Evolutionary conservation across 2,113 vertebrate genomes (phyloP).

Genomic region (Plotosus lineatus): DNA sequence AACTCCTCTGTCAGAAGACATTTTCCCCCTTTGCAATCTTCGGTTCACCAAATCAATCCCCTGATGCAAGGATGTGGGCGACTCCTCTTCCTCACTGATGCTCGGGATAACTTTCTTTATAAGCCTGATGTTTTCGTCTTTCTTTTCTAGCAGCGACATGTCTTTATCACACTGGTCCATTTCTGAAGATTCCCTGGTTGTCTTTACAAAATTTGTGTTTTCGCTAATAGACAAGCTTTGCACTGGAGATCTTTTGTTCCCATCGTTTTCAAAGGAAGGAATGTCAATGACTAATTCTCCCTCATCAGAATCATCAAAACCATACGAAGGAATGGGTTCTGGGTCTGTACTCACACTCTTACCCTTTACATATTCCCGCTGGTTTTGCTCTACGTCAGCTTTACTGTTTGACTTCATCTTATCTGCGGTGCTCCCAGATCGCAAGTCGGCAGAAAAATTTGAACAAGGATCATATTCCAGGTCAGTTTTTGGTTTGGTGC

Average conservation of each 20-base stretch:
- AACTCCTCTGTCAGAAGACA: not conserved
- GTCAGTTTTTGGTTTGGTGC: constrained; percentile 69
- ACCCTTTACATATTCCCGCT: constrained; percentile 35
- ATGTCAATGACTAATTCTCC: constrained; percentile 70
- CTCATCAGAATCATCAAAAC: constrained; percentile 67
- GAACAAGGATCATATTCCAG: constrained; percentile 76
- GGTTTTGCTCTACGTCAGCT: constrained; percentile 48
- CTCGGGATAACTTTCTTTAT: not conserved
- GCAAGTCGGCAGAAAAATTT: constrained; percentile 72
- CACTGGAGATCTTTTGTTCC: constrained; percentile 42
- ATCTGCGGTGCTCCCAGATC: constrained; percentile 58
- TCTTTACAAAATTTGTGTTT: not conserved
- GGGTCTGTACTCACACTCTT: not conserved
- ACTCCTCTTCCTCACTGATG: not conserved
- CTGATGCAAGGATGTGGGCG: not conserved
- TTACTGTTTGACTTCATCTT: constrained; percentile 40
- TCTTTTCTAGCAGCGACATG: not conserved
- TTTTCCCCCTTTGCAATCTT: not conserved
- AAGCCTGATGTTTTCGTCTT: not conserved
- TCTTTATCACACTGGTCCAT: not conserved
- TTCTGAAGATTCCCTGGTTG: not conserved
- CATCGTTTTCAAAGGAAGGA: constrained; percentile 49
- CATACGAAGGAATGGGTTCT: not conserved
- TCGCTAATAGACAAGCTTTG: not conserved
- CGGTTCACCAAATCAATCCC: constrained; percentile 4